phyloP scores from a whole-genome alignment of 2,888 invertebrate genomes.

The Acrobasis consociella region DNA sequence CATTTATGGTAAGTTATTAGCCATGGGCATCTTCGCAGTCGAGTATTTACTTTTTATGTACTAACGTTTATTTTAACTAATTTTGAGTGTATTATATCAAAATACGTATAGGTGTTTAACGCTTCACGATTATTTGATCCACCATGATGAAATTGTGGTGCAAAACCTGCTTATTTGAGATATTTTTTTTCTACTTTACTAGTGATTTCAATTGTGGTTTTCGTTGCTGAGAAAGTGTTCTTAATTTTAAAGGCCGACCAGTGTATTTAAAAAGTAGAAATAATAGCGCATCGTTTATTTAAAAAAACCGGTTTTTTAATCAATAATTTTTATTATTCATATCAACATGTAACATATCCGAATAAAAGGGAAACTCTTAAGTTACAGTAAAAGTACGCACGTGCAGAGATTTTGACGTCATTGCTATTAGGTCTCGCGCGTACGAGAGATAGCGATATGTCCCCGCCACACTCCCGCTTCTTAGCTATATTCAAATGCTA shows the following conservation, averaged over 20 bases:
- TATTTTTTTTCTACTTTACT: neutral
- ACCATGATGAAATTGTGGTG: constrained; percentile 11
- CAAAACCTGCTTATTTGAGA: neutral
- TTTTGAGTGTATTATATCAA: constrained; percentile 10
- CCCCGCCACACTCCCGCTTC: too few relatives aligned
- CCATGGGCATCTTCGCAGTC: neutral
- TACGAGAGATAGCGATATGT: too few relatives aligned
- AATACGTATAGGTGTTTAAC: neutral
- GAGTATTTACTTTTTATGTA: constrained; percentile 17
- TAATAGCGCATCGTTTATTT: too few relatives aligned
- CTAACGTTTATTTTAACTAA: constrained; percentile 6
- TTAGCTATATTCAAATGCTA: too few relatives aligned
- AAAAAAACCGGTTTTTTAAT: too few relatives aligned
- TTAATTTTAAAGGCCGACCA: neutral
- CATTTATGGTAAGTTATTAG: neutral
- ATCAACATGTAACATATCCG: too few relatives aligned
- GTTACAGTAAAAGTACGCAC: too few relatives aligned
- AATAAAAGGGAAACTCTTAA: too few relatives aligned
- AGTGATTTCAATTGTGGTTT: neutral
- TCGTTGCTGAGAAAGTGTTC: neutral
- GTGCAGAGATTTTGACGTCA: too few relatives aligned
- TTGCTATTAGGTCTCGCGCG: too few relatives aligned
- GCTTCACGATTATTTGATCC: neutral
- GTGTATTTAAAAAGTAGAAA: too few relatives aligned
- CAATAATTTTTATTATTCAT: too few relatives aligned